These are phyloP conservation scores for Glossophaga mutica DNA, from an alignment of 2,797 vertebrate species.

Conservation along the genomic window DNA sequence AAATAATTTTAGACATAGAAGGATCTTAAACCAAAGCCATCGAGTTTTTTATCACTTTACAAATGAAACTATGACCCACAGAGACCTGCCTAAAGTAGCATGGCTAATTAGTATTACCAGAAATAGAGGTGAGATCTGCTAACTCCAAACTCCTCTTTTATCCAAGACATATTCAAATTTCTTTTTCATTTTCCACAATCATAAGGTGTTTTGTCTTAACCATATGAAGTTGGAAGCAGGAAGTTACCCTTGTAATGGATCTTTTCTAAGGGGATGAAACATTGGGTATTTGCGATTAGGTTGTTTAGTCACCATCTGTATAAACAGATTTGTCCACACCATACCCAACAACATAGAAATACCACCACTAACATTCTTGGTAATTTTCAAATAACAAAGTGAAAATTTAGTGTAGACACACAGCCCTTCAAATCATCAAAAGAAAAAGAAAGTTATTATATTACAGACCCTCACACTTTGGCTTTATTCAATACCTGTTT, in stretches of 20 bases:
- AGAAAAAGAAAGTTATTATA: not conserved
- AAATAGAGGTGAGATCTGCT: not conserved
- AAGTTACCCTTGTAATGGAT: not conserved
- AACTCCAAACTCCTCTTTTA: not conserved
- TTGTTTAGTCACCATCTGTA: not conserved
- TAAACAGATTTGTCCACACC: not conserved
- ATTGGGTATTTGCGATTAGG: not conserved
- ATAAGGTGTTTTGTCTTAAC: slow-evolving; percentile 1
- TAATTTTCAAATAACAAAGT: not conserved
- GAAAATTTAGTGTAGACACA: not conserved
- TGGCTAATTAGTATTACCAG: not conserved
- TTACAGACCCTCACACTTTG: not conserved
- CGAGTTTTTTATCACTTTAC: not conserved
- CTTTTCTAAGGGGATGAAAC: not conserved
- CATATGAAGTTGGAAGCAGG: not conserved
- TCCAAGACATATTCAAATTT: not conserved
- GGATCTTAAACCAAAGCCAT: slow-evolving; percentile 2
- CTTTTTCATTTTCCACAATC: slow-evolving; percentile 15
- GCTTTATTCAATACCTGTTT: not conserved
- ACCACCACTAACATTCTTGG: not conserved
- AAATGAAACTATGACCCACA: not conserved
- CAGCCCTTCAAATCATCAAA: not conserved
- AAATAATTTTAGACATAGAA: slow-evolving; percentile 12
- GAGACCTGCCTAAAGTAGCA: not conserved
- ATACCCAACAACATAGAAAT: not conserved